Percentiles rank a stretch among this genome's conserved stretches.
Conservation (phyloP, 2,113 vertebrate species). For the Limanda limanda region DNA sequence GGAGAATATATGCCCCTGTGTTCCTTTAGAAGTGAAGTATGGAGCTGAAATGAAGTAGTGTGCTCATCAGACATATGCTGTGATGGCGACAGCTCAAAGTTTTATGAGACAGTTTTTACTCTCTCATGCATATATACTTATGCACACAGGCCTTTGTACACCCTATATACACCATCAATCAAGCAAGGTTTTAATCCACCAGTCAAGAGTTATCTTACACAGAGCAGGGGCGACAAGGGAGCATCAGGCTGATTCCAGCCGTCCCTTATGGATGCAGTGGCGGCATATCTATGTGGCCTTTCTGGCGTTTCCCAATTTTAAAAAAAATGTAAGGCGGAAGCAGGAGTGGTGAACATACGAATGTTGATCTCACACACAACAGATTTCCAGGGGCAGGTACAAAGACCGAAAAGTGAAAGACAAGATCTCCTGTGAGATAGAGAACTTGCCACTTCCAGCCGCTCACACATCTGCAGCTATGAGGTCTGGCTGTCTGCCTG, state of each 20-base stretch:
- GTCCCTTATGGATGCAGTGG: not conserved
- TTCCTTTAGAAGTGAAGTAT: conserved; percentile 17
- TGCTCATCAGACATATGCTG: not conserved
- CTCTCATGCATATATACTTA: not conserved
- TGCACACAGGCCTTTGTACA: not conserved
- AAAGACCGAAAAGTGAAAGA: no score
- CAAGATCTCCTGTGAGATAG: no score
- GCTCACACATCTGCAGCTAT: conserved; percentile 8
- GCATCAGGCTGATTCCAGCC: not conserved
- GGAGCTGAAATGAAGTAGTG: conserved; percentile 2
- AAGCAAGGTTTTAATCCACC: conserved; percentile 6
- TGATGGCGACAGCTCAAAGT: not conserved
- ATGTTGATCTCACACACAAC: no score
- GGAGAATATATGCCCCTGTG: not conserved
- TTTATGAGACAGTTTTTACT: not conserved
- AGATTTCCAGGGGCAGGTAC: no score
- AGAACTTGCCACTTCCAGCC: no score
- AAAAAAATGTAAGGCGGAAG: no score
- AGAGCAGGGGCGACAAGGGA: conserved; percentile 4
- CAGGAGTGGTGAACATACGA: no score
- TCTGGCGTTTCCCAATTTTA: no score
- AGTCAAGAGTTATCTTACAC: not conserved
- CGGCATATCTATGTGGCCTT: not conserved
- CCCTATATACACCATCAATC: not conserved
- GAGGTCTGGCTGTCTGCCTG: no score